Percentiles rank a stretch among this genome's conserved stretches.
Evolutionary conservation across 2,888 invertebrate genomes (phyloP).

Genomic region (Monopis laevigella): DNA sequence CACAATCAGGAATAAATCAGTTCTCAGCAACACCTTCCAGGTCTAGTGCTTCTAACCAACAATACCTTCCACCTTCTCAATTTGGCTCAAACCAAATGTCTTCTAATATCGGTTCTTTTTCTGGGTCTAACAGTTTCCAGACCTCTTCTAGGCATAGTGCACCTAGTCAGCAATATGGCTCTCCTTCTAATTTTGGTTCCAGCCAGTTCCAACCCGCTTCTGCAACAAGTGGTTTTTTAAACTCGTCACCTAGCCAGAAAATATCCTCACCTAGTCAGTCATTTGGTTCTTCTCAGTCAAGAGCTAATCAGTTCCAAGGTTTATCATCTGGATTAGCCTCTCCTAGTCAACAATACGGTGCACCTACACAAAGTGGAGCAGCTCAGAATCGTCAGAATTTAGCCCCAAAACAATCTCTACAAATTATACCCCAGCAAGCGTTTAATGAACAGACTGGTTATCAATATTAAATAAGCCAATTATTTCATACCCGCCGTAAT

Average conservation of each 20-base stretch:
- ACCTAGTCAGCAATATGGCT: not conserved
- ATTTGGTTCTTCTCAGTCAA: not conserved
- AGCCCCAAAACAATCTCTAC: conserved; percentile 1
- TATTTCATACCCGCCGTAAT: too few relatives aligned
- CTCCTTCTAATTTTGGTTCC: conserved; percentile 1
- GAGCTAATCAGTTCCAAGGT: conserved; percentile 3
- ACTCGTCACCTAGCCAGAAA: not conserved
- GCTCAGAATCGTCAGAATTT: conserved; percentile 1
- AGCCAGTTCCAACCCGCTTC: conserved; percentile 1
- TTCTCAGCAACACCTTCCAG: not conserved
- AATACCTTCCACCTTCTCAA: conserved; percentile 1
- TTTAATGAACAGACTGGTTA: conserved; percentile 7
- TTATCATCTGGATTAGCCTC: not conserved
- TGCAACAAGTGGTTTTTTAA: not conserved
- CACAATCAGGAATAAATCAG: not conserved
- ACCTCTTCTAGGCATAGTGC: not conserved
- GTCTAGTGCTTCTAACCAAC: conserved; percentile 1
- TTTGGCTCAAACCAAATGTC: not conserved
- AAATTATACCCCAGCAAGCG: conserved; percentile 4
- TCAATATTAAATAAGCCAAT: conserved; percentile 4
- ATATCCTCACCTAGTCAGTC: too few relatives aligned
- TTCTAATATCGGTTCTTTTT: not conserved
- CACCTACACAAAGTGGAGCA: conserved; percentile 1
- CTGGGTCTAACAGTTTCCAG: not conserved
- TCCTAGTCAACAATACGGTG: conserved; percentile 2